phyloP scores from a whole-genome alignment of 2,113 vertebrate genomes.

The Campylorhamphus procurvoides region DNA sequence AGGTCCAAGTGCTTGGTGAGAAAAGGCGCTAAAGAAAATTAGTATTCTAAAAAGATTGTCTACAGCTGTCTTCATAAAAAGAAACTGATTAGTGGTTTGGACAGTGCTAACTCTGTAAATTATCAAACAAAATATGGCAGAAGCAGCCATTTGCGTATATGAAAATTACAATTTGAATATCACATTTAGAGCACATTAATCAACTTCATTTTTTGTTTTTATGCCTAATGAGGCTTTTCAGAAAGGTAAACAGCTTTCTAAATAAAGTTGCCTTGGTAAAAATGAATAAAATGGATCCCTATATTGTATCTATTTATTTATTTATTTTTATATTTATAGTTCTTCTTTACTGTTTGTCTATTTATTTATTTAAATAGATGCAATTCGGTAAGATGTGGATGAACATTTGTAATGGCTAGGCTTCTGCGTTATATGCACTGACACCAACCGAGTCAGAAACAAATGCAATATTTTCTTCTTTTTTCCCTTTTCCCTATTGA shows the following conservation, averaged over 20 bases:
- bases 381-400: constrained; percentile 19
- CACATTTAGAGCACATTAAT: constrained; percentile 83
- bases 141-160: constrained; percentile 80
- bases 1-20: constrained; percentile 27
- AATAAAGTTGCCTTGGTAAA: constrained; percentile 78
- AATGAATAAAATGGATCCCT: constrained; percentile 69
- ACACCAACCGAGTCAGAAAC: not conserved
- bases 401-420: not conserved
- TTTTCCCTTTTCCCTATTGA: constrained; percentile 6
- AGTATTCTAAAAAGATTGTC: constrained; percentile 76
- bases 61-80: constrained; percentile 82
- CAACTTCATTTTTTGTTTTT: constrained; percentile 85
- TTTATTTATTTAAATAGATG: not conserved
- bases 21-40: constrained; percentile 75
- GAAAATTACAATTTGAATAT: constrained; percentile 83
- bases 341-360: not conserved
- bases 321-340: not conserved
- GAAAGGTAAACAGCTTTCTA: constrained; percentile 82
- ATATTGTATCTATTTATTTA: not conserved
- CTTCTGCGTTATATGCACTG: not conserved
- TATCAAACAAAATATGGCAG: constrained; percentile 81
- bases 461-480: not conserved
- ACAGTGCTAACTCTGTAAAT: constrained; percentile 80
- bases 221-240: constrained; percentile 80
- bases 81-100: constrained; percentile 85